Base-by-base conservation (phyloP, 2,113 vertebrate genomes). In the Hippocampus comes region DNA sequence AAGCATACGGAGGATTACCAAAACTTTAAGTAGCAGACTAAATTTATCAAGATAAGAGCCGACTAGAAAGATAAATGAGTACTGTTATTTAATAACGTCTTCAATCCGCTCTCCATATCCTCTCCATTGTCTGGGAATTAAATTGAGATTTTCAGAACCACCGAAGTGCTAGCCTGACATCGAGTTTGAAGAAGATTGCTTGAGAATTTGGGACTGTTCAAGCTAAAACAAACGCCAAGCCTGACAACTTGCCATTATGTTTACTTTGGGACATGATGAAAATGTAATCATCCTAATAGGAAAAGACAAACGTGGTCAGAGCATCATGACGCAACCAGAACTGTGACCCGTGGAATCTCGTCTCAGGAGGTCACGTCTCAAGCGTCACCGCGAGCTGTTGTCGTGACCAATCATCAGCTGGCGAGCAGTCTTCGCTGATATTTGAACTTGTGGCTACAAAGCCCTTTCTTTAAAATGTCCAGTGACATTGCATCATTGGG, bases 21-120 rank as follows among this genome's bases (percentile, higher is more conserved):
- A 5, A 59, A 68, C n/a, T 4, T 10, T 59, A 51, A 74, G 56
- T 25, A 23, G 63, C 63, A 43, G 63, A 42, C 72, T 48, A 76
- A 74, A 66, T 73, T 55, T 63, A 64, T 73, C 23, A 42, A 67
- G 68, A 72, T 67, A 72, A 59, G 25, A 59, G 8, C 14, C 57
- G 70, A 72, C 74, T 30, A 60, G 49, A 75, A 3, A 53, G 55
- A 67, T 12, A 42, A 30, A 56, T 63, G 67, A 43, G 46, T 27
- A 25, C n/a, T 66, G 7, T 20, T 51, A 17, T 25, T 59, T 59
- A 7, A 59, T 59, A 59, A 59, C 14, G 25, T 59, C n/a, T 57
- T 23, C 14, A 59, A 42, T 11, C 17, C 38, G 14, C 18, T n/a
- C n/a, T n/a, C 20, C 34, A 42, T 64, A 64, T 42, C 63, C 38